Evolutionary conservation across 1,140 invertebrate species (phyloP), one percentile per base, ranked within the genome.

Genomic region (Tetramorium simillimum): DNA sequence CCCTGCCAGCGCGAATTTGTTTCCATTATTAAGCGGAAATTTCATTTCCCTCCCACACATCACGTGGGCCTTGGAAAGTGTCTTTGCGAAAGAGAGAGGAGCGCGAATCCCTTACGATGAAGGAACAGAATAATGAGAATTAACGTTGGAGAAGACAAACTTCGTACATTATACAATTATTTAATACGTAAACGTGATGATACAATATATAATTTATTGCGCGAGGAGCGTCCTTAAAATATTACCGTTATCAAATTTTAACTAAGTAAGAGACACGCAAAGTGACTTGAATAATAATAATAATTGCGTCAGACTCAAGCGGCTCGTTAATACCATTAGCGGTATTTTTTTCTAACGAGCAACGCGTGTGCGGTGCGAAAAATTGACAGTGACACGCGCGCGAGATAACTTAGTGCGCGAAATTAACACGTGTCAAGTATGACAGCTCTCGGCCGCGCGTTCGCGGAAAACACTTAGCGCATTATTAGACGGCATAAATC

Each of bases 401-500:
- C n/a, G 24, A 51, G 21, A 24, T 80, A 81, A 81, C 16, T 67
- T 3, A 9, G n/a, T 10, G 28, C 14, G 21, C n/a, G 16, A 67
- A 81, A 81, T 81, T 81, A 70, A 56, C 67, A 56, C 78, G 63
- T 70, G 40, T 28, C 67, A 73, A 24, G 21, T 43, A 16, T 72
- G 65, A 81, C 65, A 81, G 78, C 21, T 43, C 65, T 37, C 65
- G 78, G 43, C 21, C 16, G 78, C 65, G 24, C 62, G n/a, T 58
- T 72, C 21, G 78, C 80, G 80, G 24, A 28, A 81, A 75, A 75
- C 33, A 72, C 56, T 86, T 80, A 51, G 53, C 76, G 51, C 78
- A 46, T 86, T 81, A 86, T 88, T 86, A 86, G 56, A 58, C 24
- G 40, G 58, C 70, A 82, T 88, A 82, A 88, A 86, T 67, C 63